Evolutionary conservation across 2,888 invertebrate genomes (phyloP).

Genomic region (Prosapia bicincta): DNA sequence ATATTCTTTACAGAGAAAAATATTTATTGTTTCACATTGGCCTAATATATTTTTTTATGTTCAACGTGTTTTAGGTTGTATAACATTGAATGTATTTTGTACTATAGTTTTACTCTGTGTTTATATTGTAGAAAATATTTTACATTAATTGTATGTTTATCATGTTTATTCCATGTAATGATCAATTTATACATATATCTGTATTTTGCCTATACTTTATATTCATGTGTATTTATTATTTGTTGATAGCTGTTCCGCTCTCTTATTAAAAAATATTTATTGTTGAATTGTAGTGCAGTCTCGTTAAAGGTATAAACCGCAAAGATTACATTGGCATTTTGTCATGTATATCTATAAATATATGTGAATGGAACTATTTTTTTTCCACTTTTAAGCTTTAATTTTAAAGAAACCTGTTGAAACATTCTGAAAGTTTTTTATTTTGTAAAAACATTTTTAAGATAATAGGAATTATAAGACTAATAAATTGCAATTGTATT

Average conservation of each 20-base stretch:
- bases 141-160: not conserved
- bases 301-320: too few relatives aligned
- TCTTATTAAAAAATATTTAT: not conserved
- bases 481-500: too few relatives aligned
- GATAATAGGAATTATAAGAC: too few relatives aligned
- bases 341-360: too few relatives aligned
- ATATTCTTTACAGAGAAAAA: not conserved
- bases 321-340: too few relatives aligned
- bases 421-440: too few relatives aligned
- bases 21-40: not conserved
- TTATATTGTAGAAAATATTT: not conserved
- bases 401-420: too few relatives aligned
- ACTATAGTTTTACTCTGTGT: not conserved
- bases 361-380: too few relatives aligned
- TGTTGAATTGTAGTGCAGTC: too few relatives aligned
- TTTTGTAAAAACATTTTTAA: too few relatives aligned
- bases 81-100: not conserved
- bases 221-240: not conserved
- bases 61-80: not conserved
- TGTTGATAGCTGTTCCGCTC: not conserved
- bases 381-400: too few relatives aligned
- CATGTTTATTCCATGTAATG: not conserved
- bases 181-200: not conserved
- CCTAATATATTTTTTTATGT: not conserved
- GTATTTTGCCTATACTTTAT: not conserved